Evolutionary conservation across 2,797 vertebrate species (phyloP).

Genomic region (Sphenodon punctatus): DNA sequence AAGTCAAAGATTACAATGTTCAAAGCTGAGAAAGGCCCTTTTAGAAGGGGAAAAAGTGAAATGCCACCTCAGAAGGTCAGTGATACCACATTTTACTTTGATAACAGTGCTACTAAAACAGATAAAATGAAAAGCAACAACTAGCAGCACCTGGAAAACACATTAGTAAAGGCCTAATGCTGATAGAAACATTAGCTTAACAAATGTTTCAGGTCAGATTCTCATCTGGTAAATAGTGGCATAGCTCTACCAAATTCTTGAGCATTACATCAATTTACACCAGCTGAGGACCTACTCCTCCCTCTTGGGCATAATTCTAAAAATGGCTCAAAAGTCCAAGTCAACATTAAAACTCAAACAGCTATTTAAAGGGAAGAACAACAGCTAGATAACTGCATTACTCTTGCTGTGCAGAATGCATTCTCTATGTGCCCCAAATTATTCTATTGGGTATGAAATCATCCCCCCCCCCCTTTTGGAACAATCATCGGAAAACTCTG

Average conservation of each 20-base stretch:
- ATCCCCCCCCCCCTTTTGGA: too few species aligned
- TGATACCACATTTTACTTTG: background rate
- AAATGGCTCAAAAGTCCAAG: constrained; percentile 36
- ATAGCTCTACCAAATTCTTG: background rate
- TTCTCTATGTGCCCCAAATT: too few species aligned
- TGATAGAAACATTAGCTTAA: constrained; percentile 43
- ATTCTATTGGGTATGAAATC: too few species aligned
- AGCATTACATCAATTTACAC: background rate
- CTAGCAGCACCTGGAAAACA: constrained; percentile 26
- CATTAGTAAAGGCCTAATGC: constrained; percentile 27
- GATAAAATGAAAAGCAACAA: constrained; percentile 21
- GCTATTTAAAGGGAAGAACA: background rate
- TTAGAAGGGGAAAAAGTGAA: constrained; percentile 15
- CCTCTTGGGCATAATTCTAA: constrained; percentile 31
- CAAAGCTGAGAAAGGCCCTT: constrained; percentile 23
- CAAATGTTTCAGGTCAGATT: constrained; percentile 9
- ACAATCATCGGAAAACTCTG: too few species aligned
- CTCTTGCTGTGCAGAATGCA: constrained; percentile 4
- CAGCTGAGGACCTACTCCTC: background rate
- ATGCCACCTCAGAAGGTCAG: background rate
- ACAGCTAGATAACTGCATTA: background rate
- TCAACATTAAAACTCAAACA: constrained; percentile 22
- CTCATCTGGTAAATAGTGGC: background rate
- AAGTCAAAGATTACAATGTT: constrained; percentile 54
- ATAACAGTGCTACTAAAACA: constrained; percentile 15